Evolutionary conservation across 2,113 vertebrate genomes (phyloP).

Genomic region (Tauraco erythrolophus): DNA sequence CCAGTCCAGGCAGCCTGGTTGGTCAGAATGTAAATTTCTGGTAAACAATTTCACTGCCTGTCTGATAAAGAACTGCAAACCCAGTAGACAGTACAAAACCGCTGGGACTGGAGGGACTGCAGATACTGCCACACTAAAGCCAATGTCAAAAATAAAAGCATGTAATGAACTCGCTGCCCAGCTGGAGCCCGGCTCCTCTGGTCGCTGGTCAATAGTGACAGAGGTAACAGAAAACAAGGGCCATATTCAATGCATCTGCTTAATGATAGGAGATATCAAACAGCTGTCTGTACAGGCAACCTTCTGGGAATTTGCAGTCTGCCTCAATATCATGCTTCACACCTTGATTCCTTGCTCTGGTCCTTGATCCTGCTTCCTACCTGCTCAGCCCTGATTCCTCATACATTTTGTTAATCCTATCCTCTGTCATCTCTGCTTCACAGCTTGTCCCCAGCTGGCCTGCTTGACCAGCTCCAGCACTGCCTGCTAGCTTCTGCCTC

Average conservation of each 20-base stretch:
- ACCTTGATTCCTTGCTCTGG: not conserved
- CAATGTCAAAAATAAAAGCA: not conserved
- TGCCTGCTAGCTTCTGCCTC: not conserved
- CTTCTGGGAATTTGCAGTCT: not conserved
- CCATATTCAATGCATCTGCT: not conserved
- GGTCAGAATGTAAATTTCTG: conserved; percentile 37
- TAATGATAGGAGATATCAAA: not conserved
- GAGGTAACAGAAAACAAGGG: not conserved
- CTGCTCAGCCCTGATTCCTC: not conserved
- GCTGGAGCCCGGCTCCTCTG: not conserved
- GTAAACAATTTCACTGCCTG: conserved; percentile 11
- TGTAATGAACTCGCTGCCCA: not conserved
- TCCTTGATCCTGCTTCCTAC: not conserved
- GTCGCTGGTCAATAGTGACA: not conserved
- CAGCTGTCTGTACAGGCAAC: not conserved
- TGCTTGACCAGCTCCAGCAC: not conserved
- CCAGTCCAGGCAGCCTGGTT: not conserved
- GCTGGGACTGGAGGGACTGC: not conserved
- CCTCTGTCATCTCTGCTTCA: not conserved
- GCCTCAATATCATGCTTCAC: not conserved
- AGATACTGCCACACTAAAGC: not conserved
- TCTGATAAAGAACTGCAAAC: not conserved
- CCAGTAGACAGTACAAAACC: not conserved
- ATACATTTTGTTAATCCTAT: not conserved
- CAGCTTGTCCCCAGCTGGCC: not conserved